Percentiles rank a stretch among this genome's conserved stretches.
Conservation (phyloP, 2,888 invertebrate genomes). For the Lissocephala sabroskyi region DNA sequence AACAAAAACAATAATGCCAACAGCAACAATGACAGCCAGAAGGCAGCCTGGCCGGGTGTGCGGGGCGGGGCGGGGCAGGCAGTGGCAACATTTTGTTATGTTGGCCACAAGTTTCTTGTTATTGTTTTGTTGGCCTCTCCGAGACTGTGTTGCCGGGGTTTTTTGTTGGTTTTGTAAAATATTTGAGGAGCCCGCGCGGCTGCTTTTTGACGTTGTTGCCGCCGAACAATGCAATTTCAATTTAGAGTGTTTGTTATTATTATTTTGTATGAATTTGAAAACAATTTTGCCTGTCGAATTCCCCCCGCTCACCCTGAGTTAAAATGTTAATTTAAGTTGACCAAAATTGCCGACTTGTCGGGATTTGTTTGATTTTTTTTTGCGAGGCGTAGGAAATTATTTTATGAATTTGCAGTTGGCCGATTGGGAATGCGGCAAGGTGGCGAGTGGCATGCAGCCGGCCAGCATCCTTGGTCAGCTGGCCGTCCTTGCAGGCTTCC, state of each 20-base stretch:
- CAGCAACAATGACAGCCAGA: neutral
- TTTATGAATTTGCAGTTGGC: constrained; percentile 46
- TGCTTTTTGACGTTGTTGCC: constrained; percentile 10
- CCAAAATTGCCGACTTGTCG: too few species aligned
- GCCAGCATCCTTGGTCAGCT: neutral
- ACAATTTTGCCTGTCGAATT: constrained; percentile 11
- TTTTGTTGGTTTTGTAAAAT: neutral
- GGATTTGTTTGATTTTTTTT: too few species aligned
- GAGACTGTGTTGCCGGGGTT: too few species aligned
- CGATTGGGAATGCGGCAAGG: constrained; percentile 6
- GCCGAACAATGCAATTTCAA: constrained; percentile 28
- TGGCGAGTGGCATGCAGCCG: neutral
- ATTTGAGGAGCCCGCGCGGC: constrained; percentile 2
- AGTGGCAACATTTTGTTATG: too few species aligned
- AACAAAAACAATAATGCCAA: neutral
- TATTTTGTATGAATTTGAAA: constrained; percentile 20
- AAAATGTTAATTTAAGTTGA: too few species aligned
- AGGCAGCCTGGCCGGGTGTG: neutral
- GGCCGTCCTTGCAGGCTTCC: too few species aligned
- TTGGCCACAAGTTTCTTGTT: neutral
- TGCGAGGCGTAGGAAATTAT: constrained; percentile 14
- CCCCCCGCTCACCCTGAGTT: too few species aligned
- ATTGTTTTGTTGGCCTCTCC: neutral
- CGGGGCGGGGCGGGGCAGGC: too few species aligned
- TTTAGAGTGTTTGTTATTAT: constrained; percentile 32